phyloP scores from a whole-genome alignment of 2,113 vertebrate genomes.

The Circaetus gallicus region DNA sequence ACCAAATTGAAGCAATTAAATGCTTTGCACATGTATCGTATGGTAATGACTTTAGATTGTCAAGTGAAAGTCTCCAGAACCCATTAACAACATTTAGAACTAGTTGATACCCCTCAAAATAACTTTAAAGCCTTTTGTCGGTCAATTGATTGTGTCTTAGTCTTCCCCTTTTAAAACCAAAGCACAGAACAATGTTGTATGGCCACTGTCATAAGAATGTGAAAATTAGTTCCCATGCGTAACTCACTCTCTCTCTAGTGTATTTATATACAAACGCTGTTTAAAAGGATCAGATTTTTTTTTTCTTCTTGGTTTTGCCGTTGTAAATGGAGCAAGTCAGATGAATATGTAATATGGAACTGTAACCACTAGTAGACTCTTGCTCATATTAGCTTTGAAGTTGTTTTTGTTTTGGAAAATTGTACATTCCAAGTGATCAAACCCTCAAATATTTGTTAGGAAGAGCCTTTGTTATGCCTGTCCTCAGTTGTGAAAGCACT shows the following conservation, averaged over 20 bases:
- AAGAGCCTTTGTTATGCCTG: neutral
- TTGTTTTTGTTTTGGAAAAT: neutral
- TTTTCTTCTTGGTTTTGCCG: neutral
- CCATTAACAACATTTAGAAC: neutral
- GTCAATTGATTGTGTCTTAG: neutral
- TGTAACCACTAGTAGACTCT: neutral
- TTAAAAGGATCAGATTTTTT: neutral
- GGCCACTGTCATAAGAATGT: neutral
- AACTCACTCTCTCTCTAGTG: neutral
- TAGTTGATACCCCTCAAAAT: neutral
- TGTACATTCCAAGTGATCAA: neutral
- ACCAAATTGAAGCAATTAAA: slow-evolving; percentile 9
- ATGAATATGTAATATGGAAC: neutral
- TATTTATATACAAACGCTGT: neutral
- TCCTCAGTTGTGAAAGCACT: neutral
- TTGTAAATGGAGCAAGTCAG: neutral
- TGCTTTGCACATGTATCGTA: neutral
- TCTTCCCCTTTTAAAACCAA: neutral
- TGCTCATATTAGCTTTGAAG: neutral
- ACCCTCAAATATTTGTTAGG: neutral
- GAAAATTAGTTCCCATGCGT: neutral
- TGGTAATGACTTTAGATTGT: neutral
- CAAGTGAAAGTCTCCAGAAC: neutral
- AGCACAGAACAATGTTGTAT: neutral
- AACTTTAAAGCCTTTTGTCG: neutral